phyloP scores from a whole-genome alignment of 2,888 invertebrate genomes.

The Agriotes lineatus region DNA sequence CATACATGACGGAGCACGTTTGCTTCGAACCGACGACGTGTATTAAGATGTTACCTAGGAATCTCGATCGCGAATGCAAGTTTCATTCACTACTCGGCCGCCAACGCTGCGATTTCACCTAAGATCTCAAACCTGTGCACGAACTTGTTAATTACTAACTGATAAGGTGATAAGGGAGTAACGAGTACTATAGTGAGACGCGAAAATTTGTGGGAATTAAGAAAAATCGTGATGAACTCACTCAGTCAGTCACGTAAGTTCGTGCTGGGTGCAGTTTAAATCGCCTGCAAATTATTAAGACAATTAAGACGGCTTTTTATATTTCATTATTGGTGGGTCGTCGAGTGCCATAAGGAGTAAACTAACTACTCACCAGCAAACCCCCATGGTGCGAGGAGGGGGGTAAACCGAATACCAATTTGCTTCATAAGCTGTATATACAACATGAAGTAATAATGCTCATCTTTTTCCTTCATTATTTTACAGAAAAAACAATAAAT shows the following conservation, averaged over 20 bases:
- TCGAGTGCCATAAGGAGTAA: too few relatives aligned
- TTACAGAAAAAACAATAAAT: too few relatives aligned
- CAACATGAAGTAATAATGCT: too few relatives aligned
- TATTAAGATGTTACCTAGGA: slow-evolving; percentile 59
- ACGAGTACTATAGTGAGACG: slow-evolving; percentile 51
- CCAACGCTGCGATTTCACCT: slow-evolving; percentile 59
- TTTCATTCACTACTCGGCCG: slow-evolving; percentile 59
- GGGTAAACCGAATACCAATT: too few relatives aligned
- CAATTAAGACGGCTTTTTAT: too few relatives aligned
- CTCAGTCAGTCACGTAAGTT: slow-evolving; percentile 49
- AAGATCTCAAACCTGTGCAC: slow-evolving; percentile 57
- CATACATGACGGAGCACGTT: neutral
- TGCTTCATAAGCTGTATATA: too few relatives aligned
- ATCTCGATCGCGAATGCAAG: slow-evolving; percentile 55
- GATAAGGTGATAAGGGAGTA: slow-evolving; percentile 55
- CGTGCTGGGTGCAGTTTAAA: slow-evolving; percentile 35
- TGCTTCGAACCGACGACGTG: slow-evolving; percentile 23
- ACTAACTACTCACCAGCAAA: too few relatives aligned
- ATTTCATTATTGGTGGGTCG: too few relatives aligned
- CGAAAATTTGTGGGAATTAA: slow-evolving; percentile 58
- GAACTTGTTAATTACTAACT: slow-evolving; percentile 61
- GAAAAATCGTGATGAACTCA: slow-evolving; percentile 57
- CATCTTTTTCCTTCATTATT: too few relatives aligned
- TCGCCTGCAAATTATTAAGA: slow-evolving; percentile 16
- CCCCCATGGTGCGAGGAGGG: too few relatives aligned